phyloP scores from a whole-genome alignment of 1,140 invertebrate genomes.

The Harlomillsia oculata region DNA sequence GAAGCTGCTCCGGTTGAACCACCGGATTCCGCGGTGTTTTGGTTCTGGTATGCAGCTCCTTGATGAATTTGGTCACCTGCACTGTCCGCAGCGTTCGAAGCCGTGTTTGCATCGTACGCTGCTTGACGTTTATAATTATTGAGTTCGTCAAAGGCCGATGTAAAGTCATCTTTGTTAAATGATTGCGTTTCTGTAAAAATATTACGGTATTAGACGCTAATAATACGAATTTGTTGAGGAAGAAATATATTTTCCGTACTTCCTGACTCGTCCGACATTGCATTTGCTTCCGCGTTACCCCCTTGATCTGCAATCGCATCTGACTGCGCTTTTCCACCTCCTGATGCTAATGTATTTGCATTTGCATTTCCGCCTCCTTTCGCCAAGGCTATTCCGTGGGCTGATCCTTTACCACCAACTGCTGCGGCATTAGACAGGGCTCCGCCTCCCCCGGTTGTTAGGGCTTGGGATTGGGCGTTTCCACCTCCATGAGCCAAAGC shows the following conservation, averaged over 20 bases:
- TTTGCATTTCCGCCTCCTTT: neutral
- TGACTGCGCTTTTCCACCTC: neutral
- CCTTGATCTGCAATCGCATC: neutral
- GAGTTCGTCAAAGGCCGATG: too few relatives aligned
- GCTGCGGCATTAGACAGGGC: neutral
- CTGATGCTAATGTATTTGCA: neutral
- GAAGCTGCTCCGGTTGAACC: too few relatives aligned
- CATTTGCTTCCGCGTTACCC: neutral
- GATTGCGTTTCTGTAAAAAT: neutral
- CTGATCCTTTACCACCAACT: neutral
- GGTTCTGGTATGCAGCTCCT: too few relatives aligned
- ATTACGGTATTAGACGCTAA: too few relatives aligned
- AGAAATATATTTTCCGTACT: neutral
- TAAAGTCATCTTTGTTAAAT: neutral
- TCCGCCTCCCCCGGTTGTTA: neutral
- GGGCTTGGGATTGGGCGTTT: neutral
- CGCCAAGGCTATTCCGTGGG: neutral
- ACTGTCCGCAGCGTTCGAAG: too few relatives aligned
- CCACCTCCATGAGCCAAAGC: neutral
- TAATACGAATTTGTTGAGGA: too few relatives aligned
- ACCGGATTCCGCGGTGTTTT: too few relatives aligned
- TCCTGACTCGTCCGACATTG: neutral
- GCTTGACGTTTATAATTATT: too few relatives aligned
- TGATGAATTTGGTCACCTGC: too few relatives aligned
- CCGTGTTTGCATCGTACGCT: too few relatives aligned